These are phyloP conservation scores for Dendroctonus ponderosae DNA, from an alignment of 1,140 invertebrate genomes.

Conservation along the genomic window DNA sequence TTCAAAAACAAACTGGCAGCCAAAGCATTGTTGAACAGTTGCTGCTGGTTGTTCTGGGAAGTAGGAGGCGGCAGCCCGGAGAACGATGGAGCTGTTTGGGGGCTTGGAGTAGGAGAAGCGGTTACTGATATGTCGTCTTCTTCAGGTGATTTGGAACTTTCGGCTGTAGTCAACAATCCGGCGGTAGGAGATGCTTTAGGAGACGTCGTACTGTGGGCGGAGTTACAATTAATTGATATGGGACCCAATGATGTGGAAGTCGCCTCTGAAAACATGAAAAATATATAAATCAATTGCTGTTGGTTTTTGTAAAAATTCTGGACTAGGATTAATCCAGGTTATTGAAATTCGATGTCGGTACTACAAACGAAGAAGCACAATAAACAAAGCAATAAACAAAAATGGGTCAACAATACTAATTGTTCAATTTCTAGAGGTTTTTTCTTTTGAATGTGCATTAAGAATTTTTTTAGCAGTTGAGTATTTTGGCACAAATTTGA, in stretches of 20 bases:
- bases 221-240: conserved; percentile 49
- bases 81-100: conserved; percentile 51
- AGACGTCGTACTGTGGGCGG: conserved; percentile 62
- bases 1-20: conserved; percentile 70
- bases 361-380: no score
- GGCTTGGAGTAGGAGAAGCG: conserved; percentile 59
- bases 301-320: no score
- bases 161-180: conserved; percentile 53
- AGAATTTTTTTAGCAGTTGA: no score
- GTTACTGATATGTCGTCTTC: conserved; percentile 70
- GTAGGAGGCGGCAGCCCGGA: conserved; percentile 49
- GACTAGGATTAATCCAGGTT: no score
- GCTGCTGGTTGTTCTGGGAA: conserved; percentile 46
- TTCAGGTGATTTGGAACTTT: conserved; percentile 49
- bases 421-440: no score
- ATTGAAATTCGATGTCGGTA: no score
- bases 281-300: neutral
- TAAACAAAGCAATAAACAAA: no score
- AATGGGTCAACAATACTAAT: no score
- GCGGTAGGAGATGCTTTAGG: conserved; percentile 55
- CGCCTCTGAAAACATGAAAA: conserved; percentile 42
- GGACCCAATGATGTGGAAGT: conserved; percentile 47
- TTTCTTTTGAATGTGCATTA: no score
- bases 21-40: conserved; percentile 64
- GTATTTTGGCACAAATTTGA: no score